These are phyloP conservation scores for Meiosimyza platycephala DNA, from an alignment of 2,888 invertebrate genomes.

Conservation along the genomic window DNA sequence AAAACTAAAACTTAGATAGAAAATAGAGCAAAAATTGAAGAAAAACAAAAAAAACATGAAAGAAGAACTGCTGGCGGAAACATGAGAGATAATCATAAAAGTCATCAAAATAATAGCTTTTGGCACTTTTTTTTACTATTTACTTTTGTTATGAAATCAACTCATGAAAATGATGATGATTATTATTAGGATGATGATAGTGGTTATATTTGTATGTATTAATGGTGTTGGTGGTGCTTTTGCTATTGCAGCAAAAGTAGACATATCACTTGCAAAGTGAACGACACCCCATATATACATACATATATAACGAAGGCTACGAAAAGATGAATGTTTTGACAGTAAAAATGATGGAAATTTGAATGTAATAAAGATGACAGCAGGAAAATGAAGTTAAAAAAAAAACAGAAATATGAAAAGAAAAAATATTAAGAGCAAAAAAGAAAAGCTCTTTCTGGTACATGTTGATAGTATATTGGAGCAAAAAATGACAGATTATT, in stretches of 20 bases:
- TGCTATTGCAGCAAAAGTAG: background rate
- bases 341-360: background rate
- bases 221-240: background rate
- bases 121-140: background rate
- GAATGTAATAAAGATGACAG: background rate
- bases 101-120: constrained; percentile 10
- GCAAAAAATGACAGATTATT: too few species aligned
- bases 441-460: too few species aligned
- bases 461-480: too few species aligned
- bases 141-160: background rate
- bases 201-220: background rate
- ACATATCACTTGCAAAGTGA: background rate
- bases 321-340: background rate
- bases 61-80: background rate
- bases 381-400: background rate
- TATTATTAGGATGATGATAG: background rate
- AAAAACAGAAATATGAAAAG: background rate
- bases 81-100: constrained; percentile 6
- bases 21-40: background rate
- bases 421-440: too few species aligned
- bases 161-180: background rate
- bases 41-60: background rate
- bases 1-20: too few species aligned
- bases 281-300: background rate
- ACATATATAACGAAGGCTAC: background rate